phyloP scores from a whole-genome alignment of 2,797 vertebrate genomes.

The Pristis pectinata region DNA sequence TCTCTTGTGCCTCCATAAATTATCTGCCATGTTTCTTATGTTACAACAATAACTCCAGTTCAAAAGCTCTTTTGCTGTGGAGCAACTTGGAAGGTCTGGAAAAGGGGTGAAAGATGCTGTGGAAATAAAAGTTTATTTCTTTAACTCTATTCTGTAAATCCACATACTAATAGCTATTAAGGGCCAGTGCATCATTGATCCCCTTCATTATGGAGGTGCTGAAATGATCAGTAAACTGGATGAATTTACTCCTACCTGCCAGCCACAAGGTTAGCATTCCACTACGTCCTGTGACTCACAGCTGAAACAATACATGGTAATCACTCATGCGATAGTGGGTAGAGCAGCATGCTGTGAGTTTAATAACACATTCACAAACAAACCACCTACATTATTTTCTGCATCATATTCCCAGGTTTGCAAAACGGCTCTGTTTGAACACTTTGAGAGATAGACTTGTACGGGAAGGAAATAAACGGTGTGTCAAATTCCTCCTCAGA shows the following conservation, averaged over 20 bases:
- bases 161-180: neutral
- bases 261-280: neutral
- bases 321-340: neutral
- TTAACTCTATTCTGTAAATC: too few relatives aligned
- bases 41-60: too few relatives aligned
- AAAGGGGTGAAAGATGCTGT: too few relatives aligned
- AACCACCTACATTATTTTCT: neutral
- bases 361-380: neutral
- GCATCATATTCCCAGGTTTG: neutral
- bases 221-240: neutral
- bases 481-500: neutral
- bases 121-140: too few relatives aligned
- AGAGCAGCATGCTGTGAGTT: neutral
- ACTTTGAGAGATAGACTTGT: neutral
- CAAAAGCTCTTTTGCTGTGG: too few relatives aligned
- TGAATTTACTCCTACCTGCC: neutral
- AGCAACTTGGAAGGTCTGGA: too few relatives aligned
- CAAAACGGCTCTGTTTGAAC: neutral
- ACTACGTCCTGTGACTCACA: neutral
- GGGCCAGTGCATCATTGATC: neutral
- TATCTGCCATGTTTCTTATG: too few relatives aligned
- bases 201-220: neutral
- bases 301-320: neutral
- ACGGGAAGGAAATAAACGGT: neutral
- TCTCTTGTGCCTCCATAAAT: too few relatives aligned